Evolutionary conservation across 2,888 invertebrate genomes (phyloP), one percentile per base, ranked within the genome.

Genomic region (Clepsis dumicolana): DNA sequence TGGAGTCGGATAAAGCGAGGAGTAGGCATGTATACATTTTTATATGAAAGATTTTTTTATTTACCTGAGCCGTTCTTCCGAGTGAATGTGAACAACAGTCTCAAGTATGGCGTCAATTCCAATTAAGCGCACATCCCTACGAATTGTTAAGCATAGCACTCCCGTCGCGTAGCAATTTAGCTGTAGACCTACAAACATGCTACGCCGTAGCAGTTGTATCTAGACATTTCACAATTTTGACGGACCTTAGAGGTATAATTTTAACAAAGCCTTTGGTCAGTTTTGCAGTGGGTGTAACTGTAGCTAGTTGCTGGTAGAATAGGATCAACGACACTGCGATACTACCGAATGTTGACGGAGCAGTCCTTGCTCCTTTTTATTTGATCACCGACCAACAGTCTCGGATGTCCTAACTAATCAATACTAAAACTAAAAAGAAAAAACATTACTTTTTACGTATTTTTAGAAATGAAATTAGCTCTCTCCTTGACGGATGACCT

Each of bases 401-500:
- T n/a, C n/a, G n/a, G n/a, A n/a, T n/a, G n/a, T n/a, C n/a, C n/a
- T n/a, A n/a, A n/a, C n/a, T n/a, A n/a, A n/a, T n/a, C n/a, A n/a
- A n/a, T n/a, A n/a, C n/a, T n/a, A n/a, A n/a, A n/a, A n/a, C n/a
- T n/a, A n/a, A n/a, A n/a, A n/a, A n/a, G n/a, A n/a, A n/a, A n/a
- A n/a, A n/a, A n/a, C n/a, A n/a, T n/a, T n/a, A 2, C 4, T 38
- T 12, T 48, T 10, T 21, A 10, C 18, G 1, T 10, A 48, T 12
- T 48, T 21, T 48, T 18, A 2, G 16, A 10, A 48, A 21, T 48
- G 12, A 48, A 48, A 48, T 48, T 18, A 48, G 18, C 21, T 18
- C 8, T 44, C 21, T 12, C 2, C 57, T 68, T 64, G 64, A 68
- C 64, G 44, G 29, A 67, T 63, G 56, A 44, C 52, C 52, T 48